Percentiles rank a stretch among this genome's conserved stretches.
phyloP scores from a whole-genome alignment of 2,113 vertebrate genomes.

The Dasyprocta punctata region DNA sequence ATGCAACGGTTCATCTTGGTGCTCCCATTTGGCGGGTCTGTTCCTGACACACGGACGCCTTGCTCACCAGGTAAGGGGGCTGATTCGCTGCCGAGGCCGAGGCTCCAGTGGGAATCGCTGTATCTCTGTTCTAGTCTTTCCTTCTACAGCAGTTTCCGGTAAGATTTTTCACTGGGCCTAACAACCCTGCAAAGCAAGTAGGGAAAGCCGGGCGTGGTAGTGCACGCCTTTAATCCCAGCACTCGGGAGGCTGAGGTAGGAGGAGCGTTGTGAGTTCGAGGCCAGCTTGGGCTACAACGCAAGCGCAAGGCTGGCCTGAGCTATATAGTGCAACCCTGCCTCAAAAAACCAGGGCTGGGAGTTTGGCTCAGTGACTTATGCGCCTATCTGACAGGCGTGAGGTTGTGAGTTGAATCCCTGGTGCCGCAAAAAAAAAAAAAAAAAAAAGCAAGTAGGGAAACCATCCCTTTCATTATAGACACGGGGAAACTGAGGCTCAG shows the following conservation, averaged over 20 bases:
- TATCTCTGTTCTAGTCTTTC: background rate
- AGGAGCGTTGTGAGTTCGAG: too few species aligned
- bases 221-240: too few species aligned
- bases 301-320: too few species aligned
- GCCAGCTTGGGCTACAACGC: too few species aligned
- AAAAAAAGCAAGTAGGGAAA: background rate
- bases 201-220: too few species aligned
- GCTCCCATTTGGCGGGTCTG: constrained; percentile 45
- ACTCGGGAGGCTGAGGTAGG: too few species aligned
- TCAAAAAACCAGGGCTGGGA: too few species aligned
- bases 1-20: constrained; percentile 65
- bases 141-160: background rate
- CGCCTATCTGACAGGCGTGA: too few species aligned
- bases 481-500: background rate
- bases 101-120: background rate
- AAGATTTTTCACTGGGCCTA: background rate
- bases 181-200: background rate
- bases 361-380: too few species aligned
- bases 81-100: background rate
- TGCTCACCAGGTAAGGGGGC: constrained; percentile 57
- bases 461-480: background rate
- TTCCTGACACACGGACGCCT: background rate
- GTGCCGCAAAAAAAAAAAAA: too few species aligned
- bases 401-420: too few species aligned
- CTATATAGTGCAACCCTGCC: too few species aligned